Evolutionary conservation across 2,113 vertebrate species (phyloP), one percentile per base, ranked within the genome.

Genomic region (Leptosomus discolor): DNA sequence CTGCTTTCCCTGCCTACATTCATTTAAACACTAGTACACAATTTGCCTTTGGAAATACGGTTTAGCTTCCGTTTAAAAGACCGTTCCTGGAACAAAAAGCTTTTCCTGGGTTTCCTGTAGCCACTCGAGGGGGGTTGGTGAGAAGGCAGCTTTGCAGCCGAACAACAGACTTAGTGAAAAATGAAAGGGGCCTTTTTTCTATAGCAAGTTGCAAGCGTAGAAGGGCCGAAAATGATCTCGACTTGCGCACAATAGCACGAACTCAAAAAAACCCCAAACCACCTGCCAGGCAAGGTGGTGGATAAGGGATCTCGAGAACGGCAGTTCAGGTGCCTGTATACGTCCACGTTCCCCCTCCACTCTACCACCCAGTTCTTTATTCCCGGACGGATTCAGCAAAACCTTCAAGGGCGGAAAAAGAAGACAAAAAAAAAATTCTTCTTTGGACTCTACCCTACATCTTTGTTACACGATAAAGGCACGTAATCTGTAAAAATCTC

Each of bases 401-500:
- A 84, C 79, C 80, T 97, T 97, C 95, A 86, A 96, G 95, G 93
- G 77, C 63, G 94, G 60, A 48, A 94, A 85, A 92, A 88, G 60
- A 69, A 30, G 50, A 93, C 24, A 80, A 65, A 85, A 85, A 43
- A 64, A 43, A 64, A 41, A 34, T 27, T 68, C 50, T 90, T 85
- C 92, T 91, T 88, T 76, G 88, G 91, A 34, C 73, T 54, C 68
- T n/a, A 21, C 5, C 60, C 88, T n/a, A 21, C 22, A 8, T 56
- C 84, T 70, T 97, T 95, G 94, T 97, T 96, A 64, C 57, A 56
- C 83, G 86, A 65, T 51, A 90, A 97, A 97, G 94, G 86, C 80
- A 36, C 84, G 56, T 86, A 43, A 97, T 74, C 29, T 92, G 96
- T 85, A 96, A 97, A 98, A 97, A 96, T 95, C 87, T 97, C 97